Evolutionary conservation across 2,888 invertebrate genomes (phyloP), one percentile per base, ranked within the genome.

Genomic region (Azorinus chamasolen): DNA sequence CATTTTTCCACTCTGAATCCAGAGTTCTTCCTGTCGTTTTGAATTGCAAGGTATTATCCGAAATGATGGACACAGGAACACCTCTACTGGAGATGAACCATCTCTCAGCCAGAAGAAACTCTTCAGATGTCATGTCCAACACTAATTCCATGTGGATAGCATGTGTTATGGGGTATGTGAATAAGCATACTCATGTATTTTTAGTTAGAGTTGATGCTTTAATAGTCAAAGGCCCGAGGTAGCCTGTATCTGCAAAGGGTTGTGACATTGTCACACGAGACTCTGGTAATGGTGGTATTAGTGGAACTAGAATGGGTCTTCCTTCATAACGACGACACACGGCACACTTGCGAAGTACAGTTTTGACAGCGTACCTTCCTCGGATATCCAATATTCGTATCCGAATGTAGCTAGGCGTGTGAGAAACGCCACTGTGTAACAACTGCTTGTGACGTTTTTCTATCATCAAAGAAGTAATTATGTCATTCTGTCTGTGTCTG

Each of bases 151-250:
- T 20, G 45, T 73, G 73, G 2, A 66, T 27, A 2, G 66, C 66
- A 10, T 61, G 59, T 2, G 62, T 66, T 12, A 66, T 54, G 0
- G 50, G 27, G 14, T 55, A 61, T 16, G 70, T 76, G 16, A 62
- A 76, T 32, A 76, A 61, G 39, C 76, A 76, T 14, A 77, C 48
- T 66, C 75, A 75, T 16, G 58, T 22, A 50, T 75, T 75, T 32
- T 41, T 69, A 12, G 18, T 20, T 20, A 25, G 46, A 5, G 53
- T 46, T 37, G 25, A 10, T 25, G 24, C 20, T 51, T 59, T 69
- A 6, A 68, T 50, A 24, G 45, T 37, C 32, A 75, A 20, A 51
- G 75, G 69, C 5, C 69, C 69, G 25, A 75, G 20, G 41, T 75
- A 69, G 50, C 69, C 69, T n/a, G 39, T 48, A 16, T 41, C 32